Conservation (phyloP, 1,140 invertebrate genomes). For the Panulirus ornatus region DNA sequence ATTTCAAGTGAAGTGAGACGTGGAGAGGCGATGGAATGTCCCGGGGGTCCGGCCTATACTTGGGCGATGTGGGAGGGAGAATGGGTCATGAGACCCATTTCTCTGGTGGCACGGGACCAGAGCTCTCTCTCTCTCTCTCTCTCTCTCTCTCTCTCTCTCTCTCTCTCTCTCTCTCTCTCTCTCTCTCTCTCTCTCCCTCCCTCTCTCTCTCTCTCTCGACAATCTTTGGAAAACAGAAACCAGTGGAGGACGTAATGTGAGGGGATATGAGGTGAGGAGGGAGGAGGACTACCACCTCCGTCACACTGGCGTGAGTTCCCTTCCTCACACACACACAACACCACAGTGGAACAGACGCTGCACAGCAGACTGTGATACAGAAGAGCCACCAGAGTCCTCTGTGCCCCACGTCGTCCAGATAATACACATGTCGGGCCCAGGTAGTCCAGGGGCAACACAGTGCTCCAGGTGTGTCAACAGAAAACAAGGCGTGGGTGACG, state of each 20-base stretch:
- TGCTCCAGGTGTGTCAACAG: no score
- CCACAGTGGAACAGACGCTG: no score
- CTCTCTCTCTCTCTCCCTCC: slow-evolving; percentile 2
- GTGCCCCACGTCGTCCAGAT: no score
- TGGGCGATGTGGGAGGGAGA: background rate
- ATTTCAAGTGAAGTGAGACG: background rate
- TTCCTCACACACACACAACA: no score
- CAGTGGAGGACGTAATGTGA: background rate
- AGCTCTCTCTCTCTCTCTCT: background rate
- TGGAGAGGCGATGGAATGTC: background rate
- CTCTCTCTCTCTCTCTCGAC: background rate
- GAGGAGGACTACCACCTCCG: no score
- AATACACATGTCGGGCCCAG: no score
- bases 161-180: background rate
- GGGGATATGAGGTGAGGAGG: background rate
- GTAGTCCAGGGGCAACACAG: no score
- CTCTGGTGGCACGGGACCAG: background rate
- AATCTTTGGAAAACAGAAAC: background rate
- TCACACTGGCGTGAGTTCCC: no score
- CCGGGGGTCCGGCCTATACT: background rate
- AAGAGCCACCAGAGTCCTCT: background rate
- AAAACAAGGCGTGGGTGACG: no score
- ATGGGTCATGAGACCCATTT: background rate
- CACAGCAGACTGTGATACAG: background rate
- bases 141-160: background rate